Base-by-base conservation (phyloP, 1,140 invertebrate genomes). In the Heterodera carotae region DNA sequence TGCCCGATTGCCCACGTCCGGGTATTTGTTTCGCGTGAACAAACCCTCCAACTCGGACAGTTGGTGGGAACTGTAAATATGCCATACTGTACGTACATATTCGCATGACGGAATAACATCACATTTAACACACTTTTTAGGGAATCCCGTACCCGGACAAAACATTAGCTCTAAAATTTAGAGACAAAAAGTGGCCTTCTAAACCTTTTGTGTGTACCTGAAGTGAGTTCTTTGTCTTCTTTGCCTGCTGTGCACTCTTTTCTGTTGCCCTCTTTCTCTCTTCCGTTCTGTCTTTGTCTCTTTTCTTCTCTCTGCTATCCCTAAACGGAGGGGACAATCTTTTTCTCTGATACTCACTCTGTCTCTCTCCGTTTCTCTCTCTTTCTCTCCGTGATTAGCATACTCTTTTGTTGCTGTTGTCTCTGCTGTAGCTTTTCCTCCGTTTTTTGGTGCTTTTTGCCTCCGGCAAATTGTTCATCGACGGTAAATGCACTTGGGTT, bases 21-120 rank as follows among this genome's bases (percentile, higher is more conserved):
- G 71, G 62, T 74, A 74, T 60, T 74, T 74, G 39, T 74, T 74
- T 12, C 53, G 59, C 29, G 71, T 36, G 62, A 74, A 74, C 34
- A 74, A 34, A 22, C 27, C 25, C 62, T 74, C 71, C 62, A 74
- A 33, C 62, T 74, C 71, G 39, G 36, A 27, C 36, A 74, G 34
- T 60, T 74, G 71, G 36, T 74, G 71, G 5, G 71, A 62, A 34
- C 71, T 74, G 62, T 27, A 62, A 60, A 4, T 7, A n/a, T n/a
- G n/a, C n/a, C n/a, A n/a, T n/a, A n/a, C n/a, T n/a, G n/a, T n/a
- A n/a, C n/a, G n/a, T n/a, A n/a, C n/a, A n/a, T n/a, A n/a, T n/a
- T n/a, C n/a, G n/a, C n/a, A n/a, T n/a, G n/a, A n/a, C n/a, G n/a
- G n/a, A n/a, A n/a, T n/a, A n/a, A n/a, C n/a, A n/a, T n/a, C n/a